Evolutionary conservation across 2,113 vertebrate genomes (phyloP).

Genomic region (Vombatus ursinus): DNA sequence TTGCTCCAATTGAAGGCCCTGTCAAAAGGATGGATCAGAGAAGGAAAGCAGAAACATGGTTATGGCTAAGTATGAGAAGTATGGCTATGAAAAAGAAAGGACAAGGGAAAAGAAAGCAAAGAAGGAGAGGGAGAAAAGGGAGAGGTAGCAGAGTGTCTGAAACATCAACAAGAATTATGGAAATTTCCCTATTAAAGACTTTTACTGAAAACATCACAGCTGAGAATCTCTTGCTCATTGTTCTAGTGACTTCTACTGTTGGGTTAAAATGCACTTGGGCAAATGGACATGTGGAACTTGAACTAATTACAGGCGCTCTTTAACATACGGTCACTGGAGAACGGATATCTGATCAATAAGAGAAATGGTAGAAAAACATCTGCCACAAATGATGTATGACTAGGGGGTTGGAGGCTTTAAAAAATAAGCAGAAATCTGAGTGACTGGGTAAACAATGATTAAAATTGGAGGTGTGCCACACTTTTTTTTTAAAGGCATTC

Average conservation of each 20-base stretch:
- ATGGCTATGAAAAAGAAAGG: too few relatives aligned
- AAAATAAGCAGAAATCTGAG: neutral
- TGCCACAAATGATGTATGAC: neutral
- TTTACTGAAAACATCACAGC: too few relatives aligned
- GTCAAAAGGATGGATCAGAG: neutral
- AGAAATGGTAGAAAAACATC: neutral
- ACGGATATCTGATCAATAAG: neutral
- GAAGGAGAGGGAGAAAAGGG: too few relatives aligned
- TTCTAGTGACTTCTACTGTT: neutral
- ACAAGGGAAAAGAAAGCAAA: too few relatives aligned
- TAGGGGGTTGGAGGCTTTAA: neutral
- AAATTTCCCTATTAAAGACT: too few relatives aligned
- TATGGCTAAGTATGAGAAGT: too few relatives aligned
- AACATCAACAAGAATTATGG: too few relatives aligned
- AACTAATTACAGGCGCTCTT: neutral
- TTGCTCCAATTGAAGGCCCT: neutral
- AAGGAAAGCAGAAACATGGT: too few relatives aligned
- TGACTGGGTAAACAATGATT: neutral
- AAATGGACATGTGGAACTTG: neutral
- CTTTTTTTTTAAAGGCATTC: neutral
- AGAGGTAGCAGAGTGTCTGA: too few relatives aligned
- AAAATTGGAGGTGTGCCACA: neutral
- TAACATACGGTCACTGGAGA: neutral
- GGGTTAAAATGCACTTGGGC: neutral
- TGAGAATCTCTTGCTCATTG: too few relatives aligned